phyloP scores from a whole-genome alignment of 2,888 invertebrate species.

The Andrena bicolor region DNA sequence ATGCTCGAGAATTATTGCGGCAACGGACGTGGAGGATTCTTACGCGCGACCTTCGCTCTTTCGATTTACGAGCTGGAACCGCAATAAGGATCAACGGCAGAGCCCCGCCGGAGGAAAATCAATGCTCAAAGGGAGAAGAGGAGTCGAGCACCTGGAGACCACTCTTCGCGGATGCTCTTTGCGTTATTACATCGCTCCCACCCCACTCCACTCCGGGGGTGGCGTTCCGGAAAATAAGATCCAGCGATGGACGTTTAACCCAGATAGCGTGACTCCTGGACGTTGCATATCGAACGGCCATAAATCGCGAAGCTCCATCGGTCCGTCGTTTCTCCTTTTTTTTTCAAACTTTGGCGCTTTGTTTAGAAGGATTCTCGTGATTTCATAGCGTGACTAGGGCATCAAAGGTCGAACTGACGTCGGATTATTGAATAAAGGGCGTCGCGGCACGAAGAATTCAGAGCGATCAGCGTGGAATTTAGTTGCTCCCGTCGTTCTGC shows the following conservation, averaged over 20 bases:
- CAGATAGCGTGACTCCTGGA: slow-evolving; percentile 44
- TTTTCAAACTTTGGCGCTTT: not conserved
- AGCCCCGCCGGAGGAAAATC: slow-evolving; percentile 49
- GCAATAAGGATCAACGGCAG: slow-evolving; percentile 49
- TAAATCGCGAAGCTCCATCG: slow-evolving; percentile 3
- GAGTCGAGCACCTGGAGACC: slow-evolving; percentile 68
- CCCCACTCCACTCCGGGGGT: not conserved
- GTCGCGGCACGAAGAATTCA: not conserved
- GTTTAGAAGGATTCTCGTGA: not conserved
- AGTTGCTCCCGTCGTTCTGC: not conserved
- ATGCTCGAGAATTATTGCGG: slow-evolving; percentile 14
- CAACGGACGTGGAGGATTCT: slow-evolving; percentile 15
- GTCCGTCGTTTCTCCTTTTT: not conserved
- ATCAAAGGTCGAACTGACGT: not conserved
- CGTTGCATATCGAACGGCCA: slow-evolving; percentile 29
- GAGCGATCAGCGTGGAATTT: not conserved
- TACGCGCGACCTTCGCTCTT: slow-evolving; percentile 35
- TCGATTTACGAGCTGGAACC: slow-evolving; percentile 43
- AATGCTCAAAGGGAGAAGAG: slow-evolving; percentile 55
- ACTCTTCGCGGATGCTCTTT: slow-evolving; percentile 72
- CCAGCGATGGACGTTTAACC: slow-evolving; percentile 57
- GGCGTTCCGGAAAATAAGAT: slow-evolving; percentile 56
- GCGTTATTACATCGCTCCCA: slow-evolving; percentile 65
- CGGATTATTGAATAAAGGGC: not conserved
- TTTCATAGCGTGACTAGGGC: not conserved